Percentiles rank a stretch among this genome's conserved stretches.
These are phyloP conservation scores for Ischnus inquisitorius DNA, from an alignment of 2,888 invertebrate genomes.

Conservation along the genomic window DNA sequence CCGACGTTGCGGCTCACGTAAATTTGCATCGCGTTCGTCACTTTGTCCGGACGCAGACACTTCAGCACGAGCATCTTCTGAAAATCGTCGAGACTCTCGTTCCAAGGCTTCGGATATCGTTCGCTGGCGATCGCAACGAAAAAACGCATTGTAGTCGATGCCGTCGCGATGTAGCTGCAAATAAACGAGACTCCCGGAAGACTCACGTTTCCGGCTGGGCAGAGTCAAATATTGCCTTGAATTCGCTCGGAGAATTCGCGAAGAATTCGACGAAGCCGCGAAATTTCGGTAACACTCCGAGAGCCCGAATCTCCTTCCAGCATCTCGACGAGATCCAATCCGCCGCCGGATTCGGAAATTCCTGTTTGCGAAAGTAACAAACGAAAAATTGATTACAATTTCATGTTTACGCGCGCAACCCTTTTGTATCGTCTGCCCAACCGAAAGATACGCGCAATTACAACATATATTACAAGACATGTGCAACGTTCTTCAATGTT, in stretches of 20 bases:
- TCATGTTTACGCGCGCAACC: no score
- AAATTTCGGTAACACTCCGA: slow-evolving; percentile 89
- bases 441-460: no score
- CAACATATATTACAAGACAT: no score
- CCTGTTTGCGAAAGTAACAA: slow-evolving; percentile 81
- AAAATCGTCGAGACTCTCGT: slow-evolving; percentile 89
- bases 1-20: slow-evolving; percentile 91
- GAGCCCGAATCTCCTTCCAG: slow-evolving; percentile 93
- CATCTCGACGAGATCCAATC: slow-evolving; percentile 93
- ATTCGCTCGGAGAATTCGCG: slow-evolving; percentile 86
- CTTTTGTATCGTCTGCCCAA: no score
- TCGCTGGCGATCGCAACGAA: slow-evolving; percentile 84
- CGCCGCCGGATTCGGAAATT: slow-evolving; percentile 90
- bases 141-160: no score
- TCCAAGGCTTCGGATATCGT: slow-evolving; percentile 89
- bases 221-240: slow-evolving; percentile 89
- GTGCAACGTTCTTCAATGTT: no score
- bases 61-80: slow-evolving; percentile 93
- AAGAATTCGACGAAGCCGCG: slow-evolving; percentile 89
- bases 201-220: slow-evolving; percentile 89
- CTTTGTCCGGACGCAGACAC: slow-evolving; percentile 94
- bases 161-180: no score
- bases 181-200: neutral
- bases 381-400: neutral
- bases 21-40: slow-evolving; percentile 92